These are phyloP conservation scores for Caenorhabditis remanei DNA, from an alignment of 1,140 invertebrate species.

Conservation along the genomic window DNA sequence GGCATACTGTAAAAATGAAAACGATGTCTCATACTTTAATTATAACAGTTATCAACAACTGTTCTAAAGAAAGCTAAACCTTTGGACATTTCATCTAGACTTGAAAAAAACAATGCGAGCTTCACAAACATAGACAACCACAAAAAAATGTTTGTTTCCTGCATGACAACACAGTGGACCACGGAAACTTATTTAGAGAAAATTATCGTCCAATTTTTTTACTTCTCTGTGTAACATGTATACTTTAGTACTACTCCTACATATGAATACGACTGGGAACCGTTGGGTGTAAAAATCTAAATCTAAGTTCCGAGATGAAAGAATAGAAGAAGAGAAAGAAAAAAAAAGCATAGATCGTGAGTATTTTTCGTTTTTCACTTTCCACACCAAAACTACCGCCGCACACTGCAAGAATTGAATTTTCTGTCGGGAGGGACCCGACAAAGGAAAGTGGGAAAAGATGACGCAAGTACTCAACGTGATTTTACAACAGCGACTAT, in stretches of 20 bases:
- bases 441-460: constrained; percentile 27
- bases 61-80: too few relatives aligned
- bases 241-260: too few relatives aligned
- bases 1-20: too few relatives aligned
- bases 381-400: constrained; percentile 42
- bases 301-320: constrained; percentile 12
- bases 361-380: constrained; percentile 36
- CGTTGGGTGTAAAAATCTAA: not conserved
- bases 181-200: constrained; percentile 38
- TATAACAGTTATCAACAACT: too few relatives aligned
- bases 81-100: too few relatives aligned
- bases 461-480: constrained; percentile 28
- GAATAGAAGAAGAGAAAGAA: not conserved
- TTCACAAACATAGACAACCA: not conserved
- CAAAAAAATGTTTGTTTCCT: constrained; percentile 1
- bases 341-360: constrained; percentile 43
- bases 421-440: constrained; percentile 24
- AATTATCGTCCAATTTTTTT: constrained; percentile 20
- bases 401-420: constrained; percentile 44
- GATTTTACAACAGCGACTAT: constrained; percentile 2
- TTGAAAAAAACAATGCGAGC: too few relatives aligned
- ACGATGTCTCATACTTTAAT: too few relatives aligned
- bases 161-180: not conserved
- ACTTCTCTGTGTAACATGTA: too few relatives aligned
- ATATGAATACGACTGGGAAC: too few relatives aligned